Evolutionary conservation across 2,888 invertebrate species (phyloP).

Genomic region (Rotaria socialis): DNA sequence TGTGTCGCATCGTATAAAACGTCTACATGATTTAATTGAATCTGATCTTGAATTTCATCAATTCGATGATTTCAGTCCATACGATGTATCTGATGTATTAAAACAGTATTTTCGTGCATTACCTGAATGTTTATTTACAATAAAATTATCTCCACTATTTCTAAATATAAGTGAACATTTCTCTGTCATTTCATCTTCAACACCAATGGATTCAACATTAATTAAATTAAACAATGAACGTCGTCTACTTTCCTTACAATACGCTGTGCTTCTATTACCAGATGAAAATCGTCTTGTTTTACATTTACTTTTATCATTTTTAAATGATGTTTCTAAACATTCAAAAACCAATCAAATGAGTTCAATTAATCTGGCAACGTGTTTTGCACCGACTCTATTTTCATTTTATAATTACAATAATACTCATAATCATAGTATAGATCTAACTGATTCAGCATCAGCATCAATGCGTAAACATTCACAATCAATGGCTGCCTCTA

Average conservation of each 20-base stretch:
- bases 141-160: conserved; percentile 87
- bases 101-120: conserved; percentile 93
- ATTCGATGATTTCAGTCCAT: conserved; percentile 77
- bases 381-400: conserved; percentile 85
- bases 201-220: conserved; percentile 13
- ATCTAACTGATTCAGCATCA: background rate
- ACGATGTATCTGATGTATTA: conserved; percentile 89
- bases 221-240: conserved; percentile 38
- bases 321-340: conserved; percentile 68
- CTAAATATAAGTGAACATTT: conserved; percentile 61
- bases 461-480: background rate
- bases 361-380: conserved; percentile 70
- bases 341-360: conserved; percentile 61
- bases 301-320: conserved; percentile 78
- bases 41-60: conserved; percentile 52
- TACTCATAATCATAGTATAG: background rate
- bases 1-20: conserved; percentile 31
- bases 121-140: conserved; percentile 85
- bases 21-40: conserved; percentile 35
- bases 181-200: background rate
- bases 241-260: conserved; percentile 73
- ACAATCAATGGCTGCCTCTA: conserved; percentile 49
- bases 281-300: conserved; percentile 91
- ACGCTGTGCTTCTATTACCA: conserved; percentile 78
- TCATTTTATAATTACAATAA: conserved; percentile 56